Conservation (phyloP, 1,140 invertebrate species). For the Anadara kagoshimensis region DNA sequence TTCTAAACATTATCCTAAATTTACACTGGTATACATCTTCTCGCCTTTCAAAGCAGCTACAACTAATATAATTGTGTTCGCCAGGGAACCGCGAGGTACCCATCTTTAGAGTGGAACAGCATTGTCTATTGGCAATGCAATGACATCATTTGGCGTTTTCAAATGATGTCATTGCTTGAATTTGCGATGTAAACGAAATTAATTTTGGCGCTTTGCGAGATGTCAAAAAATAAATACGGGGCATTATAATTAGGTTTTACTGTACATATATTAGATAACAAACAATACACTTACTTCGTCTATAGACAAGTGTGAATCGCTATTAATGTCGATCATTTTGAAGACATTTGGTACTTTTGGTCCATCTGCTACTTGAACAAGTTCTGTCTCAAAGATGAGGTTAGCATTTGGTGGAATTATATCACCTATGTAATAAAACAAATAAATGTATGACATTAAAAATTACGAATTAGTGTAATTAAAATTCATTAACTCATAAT, state of each 20-base stretch:
- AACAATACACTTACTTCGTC: conserved; percentile 83
- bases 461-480: no score
- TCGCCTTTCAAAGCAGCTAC: neutral
- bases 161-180: neutral
- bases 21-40: neutral
- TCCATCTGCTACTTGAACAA: conserved; percentile 91
- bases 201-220: neutral
- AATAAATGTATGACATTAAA: no score
- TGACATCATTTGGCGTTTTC: neutral
- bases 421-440: conserved; percentile 79
- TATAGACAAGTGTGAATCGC: conserved; percentile 90
- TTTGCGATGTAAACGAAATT: neutral
- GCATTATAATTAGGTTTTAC: neutral
- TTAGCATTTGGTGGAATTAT: conserved; percentile 86
- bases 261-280: neutral
- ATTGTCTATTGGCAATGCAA: neutral
- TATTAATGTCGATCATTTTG: conserved; percentile 94
- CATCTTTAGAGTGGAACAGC: neutral
- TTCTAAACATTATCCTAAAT: neutral
- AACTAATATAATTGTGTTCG: neutral
- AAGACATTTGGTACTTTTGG: conserved; percentile 94
- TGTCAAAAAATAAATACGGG: neutral
- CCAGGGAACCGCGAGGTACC: neutral
- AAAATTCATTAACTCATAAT: no score
- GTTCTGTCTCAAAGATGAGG: conserved; percentile 92